Conservation (phyloP, 2,888 invertebrate genomes). For the Timema cristinae region DNA sequence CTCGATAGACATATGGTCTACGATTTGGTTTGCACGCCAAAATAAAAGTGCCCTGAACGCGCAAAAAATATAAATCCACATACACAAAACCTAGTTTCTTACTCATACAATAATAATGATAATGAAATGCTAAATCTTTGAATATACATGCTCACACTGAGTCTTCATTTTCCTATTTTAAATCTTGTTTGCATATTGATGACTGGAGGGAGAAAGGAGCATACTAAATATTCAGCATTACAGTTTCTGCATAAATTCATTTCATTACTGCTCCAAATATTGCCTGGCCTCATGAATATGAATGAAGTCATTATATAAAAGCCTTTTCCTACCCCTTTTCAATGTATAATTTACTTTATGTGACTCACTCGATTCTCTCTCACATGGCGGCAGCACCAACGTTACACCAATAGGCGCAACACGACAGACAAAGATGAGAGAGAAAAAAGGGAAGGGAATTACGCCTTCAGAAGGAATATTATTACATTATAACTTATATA, state of each 20-base stretch:
- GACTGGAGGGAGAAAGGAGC: conserved; percentile 43
- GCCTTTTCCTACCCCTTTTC: conserved; percentile 47
- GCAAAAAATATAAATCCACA: too few species aligned
- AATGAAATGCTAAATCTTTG: conserved; percentile 31
- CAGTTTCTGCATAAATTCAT: conserved; percentile 62
- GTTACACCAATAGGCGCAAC: conserved; percentile 14
- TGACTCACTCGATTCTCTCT: conserved; percentile 53
- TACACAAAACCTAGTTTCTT: conserved; percentile 17
- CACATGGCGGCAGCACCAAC: conserved; percentile 28
- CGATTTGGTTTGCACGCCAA: too few species aligned
- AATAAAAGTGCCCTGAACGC: too few species aligned
- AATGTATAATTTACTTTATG: conserved; percentile 65
- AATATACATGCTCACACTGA: conserved; percentile 33
- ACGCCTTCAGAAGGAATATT: conserved; percentile 18
- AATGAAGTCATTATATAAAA: conserved; percentile 63
- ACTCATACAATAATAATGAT: conserved; percentile 26
- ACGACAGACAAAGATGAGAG: conserved; percentile 19
- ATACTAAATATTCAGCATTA: conserved; percentile 56
- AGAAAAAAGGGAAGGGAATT: conserved; percentile 20
- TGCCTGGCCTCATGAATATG: conserved; percentile 60
- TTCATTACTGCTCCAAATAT: conserved; percentile 62
- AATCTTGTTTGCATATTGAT: conserved; percentile 35
- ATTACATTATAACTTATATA: conserved; percentile 25
- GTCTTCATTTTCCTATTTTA: conserved; percentile 35
- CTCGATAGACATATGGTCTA: too few species aligned